Evolutionary conservation across 2,113 vertebrate species (phyloP), one percentile per base, ranked within the genome.

Genomic region (Elephantulus edwardii): DNA sequence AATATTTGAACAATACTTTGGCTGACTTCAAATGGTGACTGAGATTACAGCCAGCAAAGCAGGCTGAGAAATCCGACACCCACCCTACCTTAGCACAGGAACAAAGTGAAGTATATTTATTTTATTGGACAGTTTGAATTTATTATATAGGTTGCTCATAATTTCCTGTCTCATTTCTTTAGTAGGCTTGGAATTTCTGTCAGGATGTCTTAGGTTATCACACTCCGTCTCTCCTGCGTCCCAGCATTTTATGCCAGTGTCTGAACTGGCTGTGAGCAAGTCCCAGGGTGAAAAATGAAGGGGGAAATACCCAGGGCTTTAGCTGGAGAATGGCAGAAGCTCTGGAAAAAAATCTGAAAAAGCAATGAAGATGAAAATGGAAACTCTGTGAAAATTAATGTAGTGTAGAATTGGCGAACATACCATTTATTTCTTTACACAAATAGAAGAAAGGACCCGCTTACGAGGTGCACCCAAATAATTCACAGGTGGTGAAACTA

Each of bases 81-180:
- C 17, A 60, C 10, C 22, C 58, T 90, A 94, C 30, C 94, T 88
- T 92, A 75, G 70, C 38, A 87, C 22, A 92, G 92, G 92, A 97
- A 94, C 83, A 94, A 97, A 97, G 95, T 77, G 10, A 95, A n/a
- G 96, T 95, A 56, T 95, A 96, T 96, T 96, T 97, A 97, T 96
- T 97, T 97, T 97, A 97, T 96, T 85, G 89, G 83, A 96, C 81
- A 96, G 89, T 97, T 97, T 97, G 93, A 96, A 97, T 97, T 97
- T 97, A 97, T 96, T 96, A 76, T 96, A 76, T 94, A 94, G 94
- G 72, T 97, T 97, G 95, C 93, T 95, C 91, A 96, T 95, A 96
- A 97, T 96, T 97, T 98, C 97, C 96, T 95, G 96, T 94, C 95
- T 96, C 93, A 87, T 97, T 97, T 96, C 76, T 96, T 96, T 60